Evolutionary conservation across 2,113 vertebrate species (phyloP).

Genomic region (Poeciliopsis occidentalis): DNA sequence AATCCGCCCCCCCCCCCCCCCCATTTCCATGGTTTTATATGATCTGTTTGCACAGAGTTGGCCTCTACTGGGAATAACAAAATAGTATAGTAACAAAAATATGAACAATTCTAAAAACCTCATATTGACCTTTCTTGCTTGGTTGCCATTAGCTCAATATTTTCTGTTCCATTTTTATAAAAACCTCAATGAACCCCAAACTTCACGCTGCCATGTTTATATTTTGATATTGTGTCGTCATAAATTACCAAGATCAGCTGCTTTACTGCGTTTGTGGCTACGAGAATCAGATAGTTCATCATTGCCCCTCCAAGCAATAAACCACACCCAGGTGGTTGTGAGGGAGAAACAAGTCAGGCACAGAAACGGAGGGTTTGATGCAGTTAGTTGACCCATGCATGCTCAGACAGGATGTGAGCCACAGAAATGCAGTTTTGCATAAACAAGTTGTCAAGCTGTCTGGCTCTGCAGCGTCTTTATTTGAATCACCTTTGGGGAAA

Average conservation of each 20-base stretch:
- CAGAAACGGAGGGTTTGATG: conserved; percentile 11
- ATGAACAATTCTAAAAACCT: too few species aligned
- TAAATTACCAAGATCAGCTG: conserved; percentile 32
- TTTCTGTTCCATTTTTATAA: neutral
- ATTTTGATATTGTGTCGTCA: conserved; percentile 21
- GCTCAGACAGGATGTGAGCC: conserved; percentile 7
- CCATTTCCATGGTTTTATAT: too few species aligned
- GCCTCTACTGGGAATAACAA: too few species aligned
- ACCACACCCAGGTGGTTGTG: conserved; percentile 41
- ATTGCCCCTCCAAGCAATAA: conserved; percentile 50
- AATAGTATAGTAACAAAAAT: too few species aligned
- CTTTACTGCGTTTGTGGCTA: conserved; percentile 21
- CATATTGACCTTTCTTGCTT: neutral
- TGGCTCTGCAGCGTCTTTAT: neutral
- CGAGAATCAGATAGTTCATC: conserved; percentile 43
- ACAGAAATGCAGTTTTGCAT: conserved; percentile 5
- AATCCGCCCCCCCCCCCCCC: too few species aligned
- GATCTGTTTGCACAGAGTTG: too few species aligned
- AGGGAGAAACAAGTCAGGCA: conserved; percentile 8
- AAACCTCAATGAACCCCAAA: neutral
- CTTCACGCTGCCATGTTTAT: conserved; percentile 8
- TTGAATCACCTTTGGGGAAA: neutral
- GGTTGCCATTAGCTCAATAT: neutral
- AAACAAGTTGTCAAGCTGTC: conserved; percentile 1
- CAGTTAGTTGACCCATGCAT: neutral